Percentiles rank a stretch among this genome's conserved stretches.
Evolutionary conservation across 2,888 invertebrate genomes (phyloP).

Genomic region (Trilocha varians): DNA sequence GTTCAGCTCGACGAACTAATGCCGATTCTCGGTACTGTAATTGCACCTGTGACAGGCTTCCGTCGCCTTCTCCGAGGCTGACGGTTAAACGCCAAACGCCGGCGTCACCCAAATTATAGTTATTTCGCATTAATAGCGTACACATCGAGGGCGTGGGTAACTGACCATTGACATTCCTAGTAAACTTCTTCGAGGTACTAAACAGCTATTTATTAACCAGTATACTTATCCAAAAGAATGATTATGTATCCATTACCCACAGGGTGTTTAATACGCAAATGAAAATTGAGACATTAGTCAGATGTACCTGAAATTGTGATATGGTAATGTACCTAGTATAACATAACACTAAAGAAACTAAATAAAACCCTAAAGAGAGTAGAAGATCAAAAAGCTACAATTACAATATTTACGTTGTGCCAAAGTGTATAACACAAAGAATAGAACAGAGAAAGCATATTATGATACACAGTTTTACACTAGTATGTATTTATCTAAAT

Average conservation of each 20-base stretch:
- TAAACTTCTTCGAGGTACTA: slow-evolving; percentile 9
- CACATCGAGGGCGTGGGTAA: slow-evolving; percentile 56
- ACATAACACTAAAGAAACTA: too few species aligned
- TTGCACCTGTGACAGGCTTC: slow-evolving; percentile 71
- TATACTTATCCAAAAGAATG: slow-evolving; percentile 6
- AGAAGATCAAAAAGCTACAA: too few species aligned
- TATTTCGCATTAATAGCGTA: slow-evolving; percentile 64
- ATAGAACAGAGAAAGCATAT: too few species aligned
- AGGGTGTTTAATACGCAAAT: slow-evolving; percentile 2
- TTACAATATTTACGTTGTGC: too few species aligned
- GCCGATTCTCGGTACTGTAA: slow-evolving; percentile 70
- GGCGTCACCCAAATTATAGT: slow-evolving; percentile 61
- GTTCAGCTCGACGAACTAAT: slow-evolving; percentile 67
- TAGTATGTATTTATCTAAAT: too few species aligned
- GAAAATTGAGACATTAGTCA: background rate
- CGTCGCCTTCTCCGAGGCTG: slow-evolving; percentile 61
- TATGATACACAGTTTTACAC: too few species aligned
- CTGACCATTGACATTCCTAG: slow-evolving; percentile 45
- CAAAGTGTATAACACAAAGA: too few species aligned
- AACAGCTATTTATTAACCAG: slow-evolving; percentile 5
- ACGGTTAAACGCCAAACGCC: slow-evolving; percentile 53
- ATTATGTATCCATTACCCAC: slow-evolving; percentile 9
- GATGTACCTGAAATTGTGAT: background rate
- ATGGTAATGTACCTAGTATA: too few species aligned
- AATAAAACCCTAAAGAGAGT: too few species aligned